Base-by-base conservation (phyloP, 2,888 invertebrate species). In the Oligia fasciuncula region DNA sequence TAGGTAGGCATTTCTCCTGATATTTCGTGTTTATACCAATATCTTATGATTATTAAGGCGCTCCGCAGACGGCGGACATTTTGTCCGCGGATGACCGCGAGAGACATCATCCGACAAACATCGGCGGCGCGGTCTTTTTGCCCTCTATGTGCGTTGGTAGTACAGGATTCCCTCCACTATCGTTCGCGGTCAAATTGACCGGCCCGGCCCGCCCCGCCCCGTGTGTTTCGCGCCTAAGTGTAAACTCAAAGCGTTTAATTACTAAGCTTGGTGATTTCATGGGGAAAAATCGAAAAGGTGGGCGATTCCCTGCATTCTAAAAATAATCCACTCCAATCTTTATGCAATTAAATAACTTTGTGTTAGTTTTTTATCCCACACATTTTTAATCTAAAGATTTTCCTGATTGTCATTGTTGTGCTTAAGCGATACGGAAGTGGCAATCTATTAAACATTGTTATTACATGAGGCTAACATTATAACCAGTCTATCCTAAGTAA, bases 371-470 rank as follows among this genome's bases (percentile, higher is more conserved):
- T 63, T 62, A 69, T 77, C 51, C 5, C 40, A 69, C 81, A 62
- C 35, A n/a, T 49, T 65, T 62, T 35, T 9, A 73, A 6, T 43
- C 23, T 43, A 57, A 49, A 76, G 29, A 86, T 71, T 76, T 85
- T 85, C 80, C 73, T 80, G 85, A 79, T 80, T 84, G 74, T 83
- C 60, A 40, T 40, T 40, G 40, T 40, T 40, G 6, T 40, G 40
- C 5, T 77, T 54, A 62, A 40, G 13, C n/a, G 19, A 81, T 67
- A 74, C 80, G 85, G 87, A 87, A 87, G 81, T 76, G 17, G 4
- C 62, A 14, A 73, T 69, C 60, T 68, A 77, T 43, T 54, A 70
- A 73, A 43, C 69, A 88, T 85, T 87, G 80, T 83, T 87, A 77
- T 66, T 79, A 75, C 51, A 83, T 67, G 35, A 65, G 43, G 46